Percentiles rank a stretch among this genome's conserved stretches.
Evolutionary conservation across 2,797 vertebrate species (phyloP).

Genomic region (Lagocephalus sceleratus): DNA sequence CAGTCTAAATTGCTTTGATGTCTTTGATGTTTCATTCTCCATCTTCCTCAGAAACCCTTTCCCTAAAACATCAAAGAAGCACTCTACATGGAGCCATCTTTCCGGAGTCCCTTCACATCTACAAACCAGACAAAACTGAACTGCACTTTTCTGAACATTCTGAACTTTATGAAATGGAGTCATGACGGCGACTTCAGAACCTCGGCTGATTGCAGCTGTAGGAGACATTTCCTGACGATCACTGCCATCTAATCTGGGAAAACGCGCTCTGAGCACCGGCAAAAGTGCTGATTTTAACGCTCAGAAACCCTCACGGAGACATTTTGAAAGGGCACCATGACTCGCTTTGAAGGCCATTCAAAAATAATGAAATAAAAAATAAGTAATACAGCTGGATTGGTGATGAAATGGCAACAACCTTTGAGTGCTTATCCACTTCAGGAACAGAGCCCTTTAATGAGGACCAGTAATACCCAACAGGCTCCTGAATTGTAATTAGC

Average conservation of each 20-base stretch:
- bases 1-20: too few relatives aligned
- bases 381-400: slow-evolving; percentile 26
- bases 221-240: slow-evolving; percentile 14
- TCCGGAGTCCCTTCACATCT: too few relatives aligned
- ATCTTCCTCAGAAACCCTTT: too few relatives aligned
- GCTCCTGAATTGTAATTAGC: slow-evolving; percentile 18
- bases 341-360: slow-evolving; percentile 33
- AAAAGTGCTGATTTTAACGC: slow-evolving; percentile 3
- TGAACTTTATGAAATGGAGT: not conserved
- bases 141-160: too few relatives aligned
- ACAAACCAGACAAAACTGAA: too few relatives aligned
- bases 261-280: slow-evolving; percentile 3
- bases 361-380: slow-evolving; percentile 28
- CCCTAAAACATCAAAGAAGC: too few relatives aligned
- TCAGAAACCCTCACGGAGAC: slow-evolving; percentile 24
- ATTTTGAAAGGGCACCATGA: slow-evolving; percentile 10
- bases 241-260: not conserved
- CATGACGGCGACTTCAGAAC: slow-evolving; percentile 24
- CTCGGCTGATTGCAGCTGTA: slow-evolving; percentile 41
- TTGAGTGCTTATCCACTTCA: slow-evolving; percentile 5
- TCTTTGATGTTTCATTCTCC: too few relatives aligned
- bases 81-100: too few relatives aligned
- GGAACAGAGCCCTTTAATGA: slow-evolving; percentile 1
- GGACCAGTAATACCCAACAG: slow-evolving; percentile 5
- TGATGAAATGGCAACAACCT: slow-evolving; percentile 18